phyloP scores from a whole-genome alignment of 2,888 invertebrate species.

The Pandemis heparana region DNA sequence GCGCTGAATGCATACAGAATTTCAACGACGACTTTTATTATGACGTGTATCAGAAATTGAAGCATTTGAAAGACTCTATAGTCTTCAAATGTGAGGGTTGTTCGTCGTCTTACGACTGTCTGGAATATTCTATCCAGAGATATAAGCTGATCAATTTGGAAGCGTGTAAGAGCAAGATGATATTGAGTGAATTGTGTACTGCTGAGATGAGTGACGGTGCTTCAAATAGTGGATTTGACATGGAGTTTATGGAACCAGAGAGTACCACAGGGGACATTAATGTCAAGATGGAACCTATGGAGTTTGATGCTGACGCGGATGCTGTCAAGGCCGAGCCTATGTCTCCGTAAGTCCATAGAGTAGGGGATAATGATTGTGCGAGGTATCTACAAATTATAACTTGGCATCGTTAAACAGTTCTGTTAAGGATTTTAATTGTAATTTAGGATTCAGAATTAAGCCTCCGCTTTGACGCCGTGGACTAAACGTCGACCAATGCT shows the following conservation, averaged over 20 bases:
- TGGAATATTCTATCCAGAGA: slow-evolving; percentile 67
- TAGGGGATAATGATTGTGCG: too few species aligned
- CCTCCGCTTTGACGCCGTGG: too few species aligned
- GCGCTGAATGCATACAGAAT: slow-evolving; percentile 66
- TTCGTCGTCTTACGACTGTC: slow-evolving; percentile 54
- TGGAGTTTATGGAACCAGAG: slow-evolving; percentile 62
- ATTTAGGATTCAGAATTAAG: too few species aligned
- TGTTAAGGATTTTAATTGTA: too few species aligned
- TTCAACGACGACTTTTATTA: slow-evolving; percentile 62
- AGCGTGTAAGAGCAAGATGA: slow-evolving; percentile 59
- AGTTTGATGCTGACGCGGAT: slow-evolving; percentile 43
- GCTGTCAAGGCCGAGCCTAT: slow-evolving; percentile 57
- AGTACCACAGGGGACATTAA: slow-evolving; percentile 61
- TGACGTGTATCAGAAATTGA: slow-evolving; percentile 58
- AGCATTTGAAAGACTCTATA: slow-evolving; percentile 58
- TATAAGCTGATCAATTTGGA: slow-evolving; percentile 57
- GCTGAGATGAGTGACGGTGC: slow-evolving; percentile 75
- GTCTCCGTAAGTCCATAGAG: too few species aligned
- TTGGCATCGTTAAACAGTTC: too few species aligned
- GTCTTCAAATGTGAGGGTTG: slow-evolving; percentile 69
- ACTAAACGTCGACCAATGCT: too few species aligned
- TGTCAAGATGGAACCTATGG: slow-evolving; percentile 47
- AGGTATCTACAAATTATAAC: too few species aligned
- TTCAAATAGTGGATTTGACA: slow-evolving; percentile 47
- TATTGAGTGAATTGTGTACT: slow-evolving; percentile 73